Evolutionary conservation across 2,888 invertebrate genomes (phyloP).

Genomic region (Eupithecia subfuscata): DNA sequence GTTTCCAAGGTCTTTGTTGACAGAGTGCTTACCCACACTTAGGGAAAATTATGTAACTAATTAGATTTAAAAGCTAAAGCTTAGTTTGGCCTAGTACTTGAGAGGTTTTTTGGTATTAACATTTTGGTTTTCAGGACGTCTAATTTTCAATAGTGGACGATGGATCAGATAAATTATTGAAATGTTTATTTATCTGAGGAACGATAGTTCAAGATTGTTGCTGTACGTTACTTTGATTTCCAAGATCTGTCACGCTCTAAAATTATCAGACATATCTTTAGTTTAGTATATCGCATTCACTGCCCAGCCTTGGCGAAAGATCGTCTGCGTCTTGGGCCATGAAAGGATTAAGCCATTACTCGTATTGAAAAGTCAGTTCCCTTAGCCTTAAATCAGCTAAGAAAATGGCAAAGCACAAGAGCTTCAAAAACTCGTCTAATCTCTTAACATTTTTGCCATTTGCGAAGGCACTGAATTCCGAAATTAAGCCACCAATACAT

Average conservation of each 20-base stretch:
- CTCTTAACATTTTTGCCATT: conserved; percentile 43
- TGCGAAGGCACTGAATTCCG: conserved; percentile 56
- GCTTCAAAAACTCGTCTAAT: conserved; percentile 12
- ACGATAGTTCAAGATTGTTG: neutral
- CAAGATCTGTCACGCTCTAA: neutral
- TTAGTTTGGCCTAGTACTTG: too few relatives aligned
- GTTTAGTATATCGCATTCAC: too few relatives aligned
- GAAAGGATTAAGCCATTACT: neutral
- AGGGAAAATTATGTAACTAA: neutral
- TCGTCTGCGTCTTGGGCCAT: too few relatives aligned
- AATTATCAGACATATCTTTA: neutral
- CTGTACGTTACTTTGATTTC: neutral
- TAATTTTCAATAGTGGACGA: too few relatives aligned
- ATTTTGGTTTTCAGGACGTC: too few relatives aligned
- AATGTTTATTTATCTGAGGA: too few relatives aligned
- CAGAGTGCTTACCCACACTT: neutral
- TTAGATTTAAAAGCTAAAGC: neutral
- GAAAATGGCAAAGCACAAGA: neutral
- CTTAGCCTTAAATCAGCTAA: neutral
- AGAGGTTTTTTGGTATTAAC: neutral
- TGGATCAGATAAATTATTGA: too few relatives aligned
- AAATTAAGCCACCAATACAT: conserved; percentile 70
- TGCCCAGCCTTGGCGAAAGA: too few relatives aligned
- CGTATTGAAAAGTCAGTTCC: neutral
- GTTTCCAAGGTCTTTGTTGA: neutral